Base-by-base conservation (phyloP, 2,888 invertebrate species). In the Drosophila anomalipes region DNA sequence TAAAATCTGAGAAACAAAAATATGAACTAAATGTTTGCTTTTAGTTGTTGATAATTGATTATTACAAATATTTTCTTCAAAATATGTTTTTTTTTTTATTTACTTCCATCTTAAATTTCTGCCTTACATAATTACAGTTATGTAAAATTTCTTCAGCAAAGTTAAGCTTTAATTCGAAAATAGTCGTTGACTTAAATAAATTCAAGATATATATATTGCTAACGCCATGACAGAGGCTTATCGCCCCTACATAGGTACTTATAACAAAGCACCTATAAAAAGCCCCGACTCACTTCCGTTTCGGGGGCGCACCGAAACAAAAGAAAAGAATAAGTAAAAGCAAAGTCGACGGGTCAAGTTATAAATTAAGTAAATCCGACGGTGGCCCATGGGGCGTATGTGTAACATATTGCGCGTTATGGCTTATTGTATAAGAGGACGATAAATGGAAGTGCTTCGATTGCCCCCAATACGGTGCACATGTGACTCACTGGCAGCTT, bases 381-480 rank as follows among this genome's bases (percentile, higher is more conserved):
- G 26, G 22, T 37, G 70, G 70, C 70, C 63, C 65, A 75, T 41
- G 75, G 51, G 80, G 88, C 91, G 90, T 87, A 87, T 87, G 91
- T 91, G 86, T 91, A 89, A 78, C 82, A 82, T 78, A 75, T 74
- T 83, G 86, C 85, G 77, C 85, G 77, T 89, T 89, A 91, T 87
- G 88, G 76, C 82, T 83, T 72, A 77, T 86, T 87, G 79, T 59
- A 71, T 87, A 84, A 91, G 71, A 59, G 59, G 69, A 62, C 72
- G 71, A 56, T 65, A 68, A 81, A 74, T 81, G 58, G 59, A 47
- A 41, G 58, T 49, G 41, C 26, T 35, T 35, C 33, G 14, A 5
- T 49, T 54, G 54, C 56, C 51, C 54, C 68, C 26, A 26, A 47
- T 61, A 56, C 53, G 69, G 22, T 33, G 3, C 63, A 47, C 22